Evolutionary conservation across 2,113 vertebrate species (phyloP), one percentile per base, ranked within the genome.

Genomic region (Lepus americanus): DNA sequence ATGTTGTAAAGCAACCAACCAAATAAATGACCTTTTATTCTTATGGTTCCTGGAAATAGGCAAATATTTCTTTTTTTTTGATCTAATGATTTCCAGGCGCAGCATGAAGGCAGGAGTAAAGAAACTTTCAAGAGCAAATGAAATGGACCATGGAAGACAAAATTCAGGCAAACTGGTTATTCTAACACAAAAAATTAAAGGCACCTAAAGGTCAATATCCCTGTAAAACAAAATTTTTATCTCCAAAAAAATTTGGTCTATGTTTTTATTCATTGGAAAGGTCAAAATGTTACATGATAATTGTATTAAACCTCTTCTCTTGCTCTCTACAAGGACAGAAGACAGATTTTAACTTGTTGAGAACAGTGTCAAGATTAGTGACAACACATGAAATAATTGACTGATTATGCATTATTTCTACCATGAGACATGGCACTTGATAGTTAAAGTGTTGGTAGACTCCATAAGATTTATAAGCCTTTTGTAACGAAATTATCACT

Each of bases 361-460:
- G 14, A 39, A 64, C 2, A 19, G 3, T 63, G 79, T n/a, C 17
- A 73, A 85, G n/a, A 88, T 82, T 22, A 76, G 33, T 76, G 29
- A 66, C 66, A 94, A 84, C 10, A 88, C 2, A 23, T 70, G 31
- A 73, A n/a, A 44, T 6, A 74, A 89, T 59, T 92, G 33, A 87
- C 20, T 72, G 67, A 79, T 83, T 79, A 85, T 66, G 1, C 22
- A 82, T 8, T 82, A 29, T 53, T 31, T 8, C 9, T 81, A 70
- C 69, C 94, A 85, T n/a, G 55, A 85, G 29, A 79, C 27, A n/a
- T 61, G 51, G 44, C 64, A 70, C 79, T 95, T 73, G 17, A 81
- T 78, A 95, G 92, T 89, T 86, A 94, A 89, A 87, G 25, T 95
- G 51, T 83, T 86, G 82, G 51, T 79, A 25, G 86, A 94, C 55